Conservation (phyloP, 2,888 invertebrate species). For the Julus scandinavius region DNA sequence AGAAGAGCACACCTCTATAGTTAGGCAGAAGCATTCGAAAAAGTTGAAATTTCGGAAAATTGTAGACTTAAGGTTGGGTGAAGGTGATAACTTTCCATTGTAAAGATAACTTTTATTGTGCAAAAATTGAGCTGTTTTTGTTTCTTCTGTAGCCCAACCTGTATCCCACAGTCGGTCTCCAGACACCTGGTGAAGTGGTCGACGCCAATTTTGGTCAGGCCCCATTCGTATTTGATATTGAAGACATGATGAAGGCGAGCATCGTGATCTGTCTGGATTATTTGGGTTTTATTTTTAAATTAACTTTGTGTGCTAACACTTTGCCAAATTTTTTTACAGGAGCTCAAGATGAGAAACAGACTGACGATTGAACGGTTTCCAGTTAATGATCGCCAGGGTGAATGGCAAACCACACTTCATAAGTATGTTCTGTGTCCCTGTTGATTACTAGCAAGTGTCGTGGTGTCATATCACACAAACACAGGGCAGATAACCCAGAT, state of each 20-base stretch:
- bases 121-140: conserved; percentile 54
- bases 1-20: too few species aligned
- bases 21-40: too few species aligned
- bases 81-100: too few species aligned
- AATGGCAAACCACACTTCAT: conserved; percentile 92
- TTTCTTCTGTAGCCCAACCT: conserved; percentile 80
- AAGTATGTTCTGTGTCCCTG: conserved; percentile 72
- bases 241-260: conserved; percentile 86
- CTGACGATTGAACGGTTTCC: conserved; percentile 88
- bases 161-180: conserved; percentile 97
- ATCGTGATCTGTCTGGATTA: neutral
- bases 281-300: too few species aligned
- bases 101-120: too few species aligned
- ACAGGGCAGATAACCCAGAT: too few species aligned
- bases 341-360: conserved; percentile 84
- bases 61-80: too few species aligned
- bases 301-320: neutral
- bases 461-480: too few species aligned
- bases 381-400: conserved; percentile 85
- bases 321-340: conserved; percentile 65
- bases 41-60: too few species aligned
- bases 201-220: conserved; percentile 99
- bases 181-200: conserved; percentile 97
- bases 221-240: conserved; percentile 97
- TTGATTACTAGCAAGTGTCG: too few species aligned